Evolutionary conservation across 2,888 invertebrate species (phyloP).

Genomic region (Chironomus tentans): DNA sequence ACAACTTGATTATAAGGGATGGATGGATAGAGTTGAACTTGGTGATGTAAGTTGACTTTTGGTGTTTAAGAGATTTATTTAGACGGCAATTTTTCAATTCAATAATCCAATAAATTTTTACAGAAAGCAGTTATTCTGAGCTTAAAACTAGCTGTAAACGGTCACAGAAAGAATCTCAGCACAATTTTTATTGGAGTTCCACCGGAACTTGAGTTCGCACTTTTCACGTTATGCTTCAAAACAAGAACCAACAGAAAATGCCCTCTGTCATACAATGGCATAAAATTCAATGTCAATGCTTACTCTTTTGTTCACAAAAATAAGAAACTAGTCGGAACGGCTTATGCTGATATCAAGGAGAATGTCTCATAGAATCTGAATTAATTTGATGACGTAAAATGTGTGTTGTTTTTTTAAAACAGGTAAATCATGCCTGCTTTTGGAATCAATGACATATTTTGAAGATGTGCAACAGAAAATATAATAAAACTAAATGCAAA

Average conservation of each 20-base stretch:
- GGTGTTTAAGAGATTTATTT: background rate
- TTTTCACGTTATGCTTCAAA: constrained; percentile 81
- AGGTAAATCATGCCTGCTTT: background rate
- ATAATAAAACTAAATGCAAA: too few species aligned
- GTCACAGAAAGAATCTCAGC: constrained; percentile 50
- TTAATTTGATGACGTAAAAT: background rate
- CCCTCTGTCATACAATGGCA: constrained; percentile 60
- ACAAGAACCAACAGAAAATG: constrained; percentile 65
- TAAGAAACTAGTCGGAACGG: constrained; percentile 69
- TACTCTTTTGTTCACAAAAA: constrained; percentile 65
- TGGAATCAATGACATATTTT: background rate
- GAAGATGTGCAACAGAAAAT: too few species aligned
- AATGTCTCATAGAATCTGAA: background rate
- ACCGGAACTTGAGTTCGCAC: constrained; percentile 82
- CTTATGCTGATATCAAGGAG: constrained; percentile 43
- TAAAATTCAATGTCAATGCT: constrained; percentile 62
- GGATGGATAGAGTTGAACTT: constrained; percentile 59
- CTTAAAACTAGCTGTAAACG: background rate
- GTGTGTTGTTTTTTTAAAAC: background rate
- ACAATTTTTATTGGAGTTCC: constrained; percentile 75
- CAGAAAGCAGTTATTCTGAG: background rate
- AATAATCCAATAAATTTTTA: too few species aligned
- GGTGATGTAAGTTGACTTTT: constrained; percentile 54
- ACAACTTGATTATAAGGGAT: constrained; percentile 68
- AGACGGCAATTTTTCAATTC: too few species aligned